Base-by-base conservation (phyloP, 2,888 invertebrate species). In the Athetis lepigone region DNA sequence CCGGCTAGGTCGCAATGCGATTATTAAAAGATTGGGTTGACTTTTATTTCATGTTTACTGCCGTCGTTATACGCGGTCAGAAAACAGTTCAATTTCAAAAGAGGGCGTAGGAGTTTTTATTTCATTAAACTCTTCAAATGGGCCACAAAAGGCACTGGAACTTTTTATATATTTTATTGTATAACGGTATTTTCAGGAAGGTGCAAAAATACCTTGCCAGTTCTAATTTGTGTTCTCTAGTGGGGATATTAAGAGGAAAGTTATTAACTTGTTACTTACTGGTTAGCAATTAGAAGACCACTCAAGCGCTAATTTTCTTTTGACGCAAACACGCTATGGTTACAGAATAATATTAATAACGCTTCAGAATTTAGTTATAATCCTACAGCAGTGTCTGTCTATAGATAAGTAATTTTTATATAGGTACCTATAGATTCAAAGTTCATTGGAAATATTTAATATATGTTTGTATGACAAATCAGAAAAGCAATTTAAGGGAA, bases 251-350 rank as follows among this genome's bases (percentile, higher is more conserved):
- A 18, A 29, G 25, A 50, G 46, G 54, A 59, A 72, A 51, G 33
- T 51, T 40, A 40, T 45, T 52, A 60, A 43, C 11, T 27, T 18
- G 47, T 40, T 29, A 11, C 9, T 33, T n/a, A n/a, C n/a, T n/a
- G n/a, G n/a, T n/a, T 37, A 3, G 49, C 40, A 70, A 65, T 70
- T 72, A 72, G 52, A 21, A 16, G 29, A 21, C 39, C 47, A 54
- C 68, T 43, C 33, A 43, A 11, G 16, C 36, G 51, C 18, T 51
- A 51, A 56, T 52, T 70, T 70, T 33, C 54, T n/a, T 55, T 71
- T 55, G 59, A 49, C 18, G 65, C n/a, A 5, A 47, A 51, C 23
- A 42, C 18, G 25, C n/a, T 50, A 19, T 61, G 52, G 46, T 54
- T 45, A 62, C 6, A 29, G 43, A 23, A 47, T n/a, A n/a, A n/a